Base-by-base conservation (phyloP, 2,888 invertebrate species). In the Congeria kusceri region DNA sequence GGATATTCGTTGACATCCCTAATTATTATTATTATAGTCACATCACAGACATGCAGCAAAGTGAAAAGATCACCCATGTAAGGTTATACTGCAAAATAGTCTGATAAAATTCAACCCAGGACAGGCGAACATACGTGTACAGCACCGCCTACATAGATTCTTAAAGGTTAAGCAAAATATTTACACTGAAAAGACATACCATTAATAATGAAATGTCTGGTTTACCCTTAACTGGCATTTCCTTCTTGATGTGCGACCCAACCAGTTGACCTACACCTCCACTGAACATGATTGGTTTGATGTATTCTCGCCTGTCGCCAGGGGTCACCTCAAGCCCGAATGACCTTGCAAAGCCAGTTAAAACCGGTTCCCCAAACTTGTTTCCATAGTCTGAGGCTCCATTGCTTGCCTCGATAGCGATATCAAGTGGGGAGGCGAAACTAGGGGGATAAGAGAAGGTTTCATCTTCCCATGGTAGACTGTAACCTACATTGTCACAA, bases 361-460 rank as follows among this genome's bases (percentile, higher is more conserved):
- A 95, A 0, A 99, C 95, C 0, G 99, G 99, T 93, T 99, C 99
- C 0, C 99, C 99, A 94, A 99, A 99, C 94, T 99, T 99, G 94
- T 99, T 99, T 9, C 99, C 99, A 93, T 99, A 99, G 93, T 99
- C 99, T 0, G 98, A 98, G 3, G 99, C 99, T 1, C 99, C 99
- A 93, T 99, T 98, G 93, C 98, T 98, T 0, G 99, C 99, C 93
- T 99, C 98, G 32, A 99, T 96, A 25, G 98, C 95, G 58, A 99
- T 96, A 92, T 98, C 96, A 18, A 97, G 94, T 0, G 99, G 98
- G 0, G 95, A 95, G 0, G 99, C 98, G 94, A 99, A 97, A 87
- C 98, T 98, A 47, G 94, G 94, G 0, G 99, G 98, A 94, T 99
- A 99, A 7, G 84, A 65, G 89, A 95, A 95, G 9, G 92, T 93